phyloP scores from a whole-genome alignment of 2,888 invertebrate genomes.

The Stenodera caucasica region DNA sequence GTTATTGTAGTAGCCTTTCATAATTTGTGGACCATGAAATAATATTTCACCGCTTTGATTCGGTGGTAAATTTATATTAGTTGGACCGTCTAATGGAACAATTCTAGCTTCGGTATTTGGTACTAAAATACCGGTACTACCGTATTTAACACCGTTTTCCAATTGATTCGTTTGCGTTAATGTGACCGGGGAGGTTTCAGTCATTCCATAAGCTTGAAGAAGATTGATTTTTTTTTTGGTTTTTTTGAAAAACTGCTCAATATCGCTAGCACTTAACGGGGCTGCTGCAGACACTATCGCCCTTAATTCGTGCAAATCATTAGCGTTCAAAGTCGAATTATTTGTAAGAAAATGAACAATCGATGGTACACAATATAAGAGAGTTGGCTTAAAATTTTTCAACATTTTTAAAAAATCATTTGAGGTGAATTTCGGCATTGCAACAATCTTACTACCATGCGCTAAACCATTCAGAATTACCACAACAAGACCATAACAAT shows the following conservation, averaged over 20 bases:
- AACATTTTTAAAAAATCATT: not conserved
- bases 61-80: constrained; percentile 61
- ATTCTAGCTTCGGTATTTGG: constrained; percentile 64
- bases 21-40: constrained; percentile 70
- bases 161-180: constrained; percentile 52
- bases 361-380: not conserved
- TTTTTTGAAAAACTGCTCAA: not conserved
- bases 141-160: constrained; percentile 54
- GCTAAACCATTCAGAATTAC: not conserved
- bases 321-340: not conserved
- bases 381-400: not conserved
- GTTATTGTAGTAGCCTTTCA: constrained; percentile 75
- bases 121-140: constrained; percentile 64
- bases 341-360: not conserved
- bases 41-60: constrained; percentile 76
- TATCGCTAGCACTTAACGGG: not conserved
- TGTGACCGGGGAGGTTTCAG: constrained; percentile 65
- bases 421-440: not conserved
- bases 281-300: not conserved
- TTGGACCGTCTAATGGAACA: too few relatives aligned
- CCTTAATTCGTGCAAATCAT: not conserved
- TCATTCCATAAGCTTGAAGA: constrained; percentile 20
- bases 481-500: not conserved
- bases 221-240: not conserved
- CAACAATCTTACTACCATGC: not conserved